Evolutionary conservation across 2,797 vertebrate genomes (phyloP).

Genomic region (Vireo griseus): DNA sequence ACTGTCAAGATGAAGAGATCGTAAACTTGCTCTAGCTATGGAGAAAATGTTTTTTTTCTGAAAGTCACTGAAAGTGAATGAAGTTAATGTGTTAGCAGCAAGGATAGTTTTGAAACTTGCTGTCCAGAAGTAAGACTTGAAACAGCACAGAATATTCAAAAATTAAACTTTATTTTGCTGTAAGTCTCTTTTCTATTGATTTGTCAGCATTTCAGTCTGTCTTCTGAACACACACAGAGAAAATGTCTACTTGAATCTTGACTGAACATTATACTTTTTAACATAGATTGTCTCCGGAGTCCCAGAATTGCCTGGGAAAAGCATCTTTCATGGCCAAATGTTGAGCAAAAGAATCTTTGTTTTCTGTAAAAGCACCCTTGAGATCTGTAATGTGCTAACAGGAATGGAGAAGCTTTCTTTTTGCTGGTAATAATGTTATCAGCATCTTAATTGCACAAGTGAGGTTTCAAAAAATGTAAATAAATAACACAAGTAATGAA

Average conservation of each 20-base stretch:
- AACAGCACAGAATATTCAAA: neutral
- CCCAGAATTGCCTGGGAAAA: constrained; percentile 13
- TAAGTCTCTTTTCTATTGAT: neutral
- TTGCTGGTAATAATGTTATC: neutral
- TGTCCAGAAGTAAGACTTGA: neutral
- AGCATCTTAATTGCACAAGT: neutral
- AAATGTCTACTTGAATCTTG: neutral
- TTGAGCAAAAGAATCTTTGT: constrained; percentile 23
- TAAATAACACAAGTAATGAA: neutral
- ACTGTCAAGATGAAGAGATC: neutral
- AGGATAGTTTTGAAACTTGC: neutral
- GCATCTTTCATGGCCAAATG: neutral
- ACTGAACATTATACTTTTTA: neutral
- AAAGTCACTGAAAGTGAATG: neutral
- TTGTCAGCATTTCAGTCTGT: neutral
- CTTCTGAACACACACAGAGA: neutral
- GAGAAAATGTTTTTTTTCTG: neutral
- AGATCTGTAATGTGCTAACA: neutral
- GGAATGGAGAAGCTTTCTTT: neutral
- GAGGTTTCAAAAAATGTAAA: neutral
- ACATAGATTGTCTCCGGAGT: neutral
- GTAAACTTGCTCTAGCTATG: neutral
- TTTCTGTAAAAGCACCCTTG: constrained; percentile 30
- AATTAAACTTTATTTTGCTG: neutral
- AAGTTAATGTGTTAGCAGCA: neutral